These are phyloP conservation scores for Tetheella fluctuosa DNA, from an alignment of 2,888 invertebrate genomes.

Conservation along the genomic window DNA sequence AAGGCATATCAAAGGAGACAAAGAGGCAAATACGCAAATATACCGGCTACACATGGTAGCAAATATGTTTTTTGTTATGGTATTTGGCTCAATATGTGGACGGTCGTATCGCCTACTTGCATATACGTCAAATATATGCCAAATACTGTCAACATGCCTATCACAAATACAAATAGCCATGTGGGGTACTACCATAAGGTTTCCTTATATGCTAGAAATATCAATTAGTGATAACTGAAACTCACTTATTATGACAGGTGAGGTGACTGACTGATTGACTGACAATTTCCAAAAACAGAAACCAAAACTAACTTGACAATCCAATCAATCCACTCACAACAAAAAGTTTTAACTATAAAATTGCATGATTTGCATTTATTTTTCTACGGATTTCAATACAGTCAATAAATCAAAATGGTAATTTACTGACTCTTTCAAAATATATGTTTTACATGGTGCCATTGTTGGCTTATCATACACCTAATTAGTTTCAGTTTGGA, in stretches of 20 bases:
- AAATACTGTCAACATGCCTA: no score
- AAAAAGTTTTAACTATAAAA: no score
- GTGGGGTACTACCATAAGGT: no score
- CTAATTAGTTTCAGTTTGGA: slow-evolving; percentile 89
- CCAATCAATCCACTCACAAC: background rate
- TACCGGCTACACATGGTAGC: no score
- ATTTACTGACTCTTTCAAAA: slow-evolving; percentile 20
- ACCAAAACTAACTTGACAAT: slow-evolving; percentile 14
- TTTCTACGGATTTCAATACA: slow-evolving; percentile 21
- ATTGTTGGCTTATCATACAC: slow-evolving; percentile 48
- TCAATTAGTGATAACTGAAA: background rate
- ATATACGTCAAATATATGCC: no score
- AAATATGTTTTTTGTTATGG: no score
- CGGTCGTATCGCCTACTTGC: no score
- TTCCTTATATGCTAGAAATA: background rate
- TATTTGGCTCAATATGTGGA: no score
- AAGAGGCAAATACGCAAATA: no score
- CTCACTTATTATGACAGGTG: background rate
- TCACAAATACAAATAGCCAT: no score
- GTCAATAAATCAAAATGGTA: slow-evolving; percentile 55
- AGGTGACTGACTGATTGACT: background rate
- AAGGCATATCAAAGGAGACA: no score
- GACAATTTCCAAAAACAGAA: slow-evolving; percentile 13
- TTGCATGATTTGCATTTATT: slow-evolving; percentile 65
- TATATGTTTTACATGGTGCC: slow-evolving; percentile 18